Evolutionary conservation across 2,888 invertebrate species (phyloP).

Genomic region (Hydriomena furcata): DNA sequence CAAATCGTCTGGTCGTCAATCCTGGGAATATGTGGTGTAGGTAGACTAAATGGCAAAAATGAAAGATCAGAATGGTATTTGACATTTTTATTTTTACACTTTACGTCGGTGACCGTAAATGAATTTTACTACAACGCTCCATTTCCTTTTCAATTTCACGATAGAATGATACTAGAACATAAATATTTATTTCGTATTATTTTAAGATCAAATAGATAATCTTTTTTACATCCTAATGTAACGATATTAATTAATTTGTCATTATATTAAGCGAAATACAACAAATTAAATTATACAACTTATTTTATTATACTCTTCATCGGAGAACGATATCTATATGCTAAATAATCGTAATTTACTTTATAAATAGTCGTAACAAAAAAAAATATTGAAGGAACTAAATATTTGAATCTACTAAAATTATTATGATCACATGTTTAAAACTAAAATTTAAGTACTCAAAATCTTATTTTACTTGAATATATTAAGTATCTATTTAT

Average conservation of each 20-base stretch:
- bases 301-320: constrained; percentile 73
- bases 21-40: too few species aligned
- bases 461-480: constrained; percentile 66
- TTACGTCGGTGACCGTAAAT: constrained; percentile 81
- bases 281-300: constrained; percentile 81
- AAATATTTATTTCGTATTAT: constrained; percentile 82
- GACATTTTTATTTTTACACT: constrained; percentile 81
- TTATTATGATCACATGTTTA: constrained; percentile 74
- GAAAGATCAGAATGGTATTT: constrained; percentile 74
- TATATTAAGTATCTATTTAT: constrained; percentile 54
- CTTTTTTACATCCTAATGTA: constrained; percentile 83
- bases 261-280: constrained; percentile 80
- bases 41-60: constrained; percentile 41
- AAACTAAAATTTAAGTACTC: constrained; percentile 70
- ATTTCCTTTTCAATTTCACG: constrained; percentile 75
- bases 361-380: constrained; percentile 79
- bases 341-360: constrained; percentile 63
- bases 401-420: constrained; percentile 68
- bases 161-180: constrained; percentile 82
- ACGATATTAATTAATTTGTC: constrained; percentile 82
- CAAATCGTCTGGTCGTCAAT: too few species aligned
- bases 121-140: constrained; percentile 82
- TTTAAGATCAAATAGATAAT: constrained; percentile 83
- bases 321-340: constrained; percentile 74
- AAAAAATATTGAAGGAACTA: constrained; percentile 76